A percentile compares a stretch with the other conserved stretches of the same genome.
Evolutionary conservation across 2,797 vertebrate genomes (phyloP).

Genomic region (Fratercula arctica): DNA sequence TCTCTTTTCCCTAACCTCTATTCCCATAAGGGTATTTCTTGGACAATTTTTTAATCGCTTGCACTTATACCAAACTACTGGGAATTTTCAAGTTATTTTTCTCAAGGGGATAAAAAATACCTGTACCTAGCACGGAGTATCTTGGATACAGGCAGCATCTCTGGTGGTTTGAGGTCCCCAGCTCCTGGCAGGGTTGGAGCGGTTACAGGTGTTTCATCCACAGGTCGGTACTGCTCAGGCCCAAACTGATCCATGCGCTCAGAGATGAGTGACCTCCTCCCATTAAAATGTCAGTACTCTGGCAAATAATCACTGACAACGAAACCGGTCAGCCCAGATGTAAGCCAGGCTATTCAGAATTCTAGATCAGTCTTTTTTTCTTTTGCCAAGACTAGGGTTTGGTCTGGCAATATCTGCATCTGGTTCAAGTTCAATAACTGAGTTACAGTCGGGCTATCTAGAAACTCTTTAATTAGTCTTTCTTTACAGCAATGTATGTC

Average conservation of each 20-base stretch:
- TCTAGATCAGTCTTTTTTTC: neutral
- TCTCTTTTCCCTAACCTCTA: neutral
- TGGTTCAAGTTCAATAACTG: neutral
- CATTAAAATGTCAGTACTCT: neutral
- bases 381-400: neutral
- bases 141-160: neutral
- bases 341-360: neutral
- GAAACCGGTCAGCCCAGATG: neutral
- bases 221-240: neutral
- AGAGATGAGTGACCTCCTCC: neutral
- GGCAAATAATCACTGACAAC: neutral
- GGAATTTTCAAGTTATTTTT: neutral
- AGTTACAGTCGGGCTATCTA: neutral
- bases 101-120: neutral
- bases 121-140: neutral
- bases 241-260: neutral
- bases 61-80: neutral
- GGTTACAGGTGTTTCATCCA: neutral
- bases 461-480: neutral
- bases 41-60: neutral
- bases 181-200: neutral
- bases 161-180: neutral
- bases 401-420: neutral
- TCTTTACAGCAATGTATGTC: neutral
- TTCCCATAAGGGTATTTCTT: neutral